phyloP scores from a whole-genome alignment of 2,113 vertebrate species.

The Hippocampus comes region DNA sequence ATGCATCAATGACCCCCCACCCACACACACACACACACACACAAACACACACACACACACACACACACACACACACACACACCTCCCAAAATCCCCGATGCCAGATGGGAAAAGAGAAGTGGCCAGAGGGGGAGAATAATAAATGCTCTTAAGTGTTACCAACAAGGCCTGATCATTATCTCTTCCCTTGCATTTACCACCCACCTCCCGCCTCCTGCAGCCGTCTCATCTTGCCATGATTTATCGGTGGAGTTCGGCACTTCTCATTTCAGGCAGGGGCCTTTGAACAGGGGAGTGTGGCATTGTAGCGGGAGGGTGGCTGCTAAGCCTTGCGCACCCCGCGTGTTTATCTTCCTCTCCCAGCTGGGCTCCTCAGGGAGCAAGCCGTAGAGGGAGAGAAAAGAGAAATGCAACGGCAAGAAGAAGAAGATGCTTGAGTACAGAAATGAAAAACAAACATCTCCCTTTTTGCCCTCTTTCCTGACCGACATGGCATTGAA shows the following conservation, averaged over 20 bases:
- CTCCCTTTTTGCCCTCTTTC: slow-evolving; percentile 18
- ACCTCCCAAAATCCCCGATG: background rate
- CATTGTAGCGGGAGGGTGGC: slow-evolving; percentile 57
- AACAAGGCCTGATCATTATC: slow-evolving; percentile 40
- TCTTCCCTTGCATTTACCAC: slow-evolving; percentile 10
- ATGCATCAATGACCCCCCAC: too few species aligned
- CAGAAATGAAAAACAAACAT: slow-evolving; percentile 40
- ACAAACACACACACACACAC: too few species aligned
- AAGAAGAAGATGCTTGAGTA: slow-evolving; percentile 12
- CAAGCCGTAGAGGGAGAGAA: slow-evolving; percentile 38
- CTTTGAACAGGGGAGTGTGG: slow-evolving; percentile 62
- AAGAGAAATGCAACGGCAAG: background rate
- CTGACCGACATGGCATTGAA: slow-evolving; percentile 34
- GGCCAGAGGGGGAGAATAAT: slow-evolving; percentile 31
- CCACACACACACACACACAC: too few species aligned
- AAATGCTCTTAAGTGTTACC: slow-evolving; percentile 38
- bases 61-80: too few species aligned
- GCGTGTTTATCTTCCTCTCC: slow-evolving; percentile 74
- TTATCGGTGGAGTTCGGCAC: slow-evolving; percentile 52
- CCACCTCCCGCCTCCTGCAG: slow-evolving; percentile 31
- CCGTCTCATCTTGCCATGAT: slow-evolving; percentile 51
- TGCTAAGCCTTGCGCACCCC: slow-evolving; percentile 55
- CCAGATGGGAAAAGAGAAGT: slow-evolving; percentile 20
- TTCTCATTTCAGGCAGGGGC: slow-evolving; percentile 52
- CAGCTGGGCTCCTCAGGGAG: slow-evolving; percentile 72